Base-by-base conservation (phyloP, 2,888 invertebrate species). In the Brenthis ino region DNA sequence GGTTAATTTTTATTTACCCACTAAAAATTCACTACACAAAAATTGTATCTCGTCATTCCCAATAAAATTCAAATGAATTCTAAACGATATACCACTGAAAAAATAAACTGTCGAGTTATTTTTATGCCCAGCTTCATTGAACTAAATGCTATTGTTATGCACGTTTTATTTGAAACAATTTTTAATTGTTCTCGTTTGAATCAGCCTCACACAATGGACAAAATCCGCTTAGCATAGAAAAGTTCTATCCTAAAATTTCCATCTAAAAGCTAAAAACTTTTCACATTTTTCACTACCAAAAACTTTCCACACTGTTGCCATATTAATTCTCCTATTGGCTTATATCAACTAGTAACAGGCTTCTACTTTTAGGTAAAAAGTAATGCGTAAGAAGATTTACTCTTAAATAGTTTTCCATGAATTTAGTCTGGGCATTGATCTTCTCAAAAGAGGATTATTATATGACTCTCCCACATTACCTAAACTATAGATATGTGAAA, bases 211-310 rank as follows among this genome's bases (percentile, higher is more conserved):
- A 69, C 63, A 71, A 65, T 66, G 68, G 50, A 68, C 55, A 51
- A 61, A 71, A 73, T 73, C 70, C 69, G 67, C 71, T 72, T 72
- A 71, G 65, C 47, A 63, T 56, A 65, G 54, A 54, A 65, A 68
- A 63, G 47, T 67, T 54, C 68, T 47, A 51, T 20, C 68, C 65
- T 65, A 58, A 66, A 66, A 67, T 61, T 70, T 55, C 50, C 56
- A 54, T 65, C 50, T 64, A 67, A 64, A 69, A 72, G 55, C 48
- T 72, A 67, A 20, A 67, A 63, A 56, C 14, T 57, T 57, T 65
- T 57, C 28, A 64, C 56, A 48, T 55, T 56, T 64, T 28, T 60
- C 56, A 48, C 12, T 56, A 48, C 55, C 20, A 33, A 33, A 48
- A 55, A 16, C 28, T 55, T 64, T 55, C n/a, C 60, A 64, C 47